Conservation (phyloP, 2,797 vertebrate species). For the Echeneis naucrates region DNA sequence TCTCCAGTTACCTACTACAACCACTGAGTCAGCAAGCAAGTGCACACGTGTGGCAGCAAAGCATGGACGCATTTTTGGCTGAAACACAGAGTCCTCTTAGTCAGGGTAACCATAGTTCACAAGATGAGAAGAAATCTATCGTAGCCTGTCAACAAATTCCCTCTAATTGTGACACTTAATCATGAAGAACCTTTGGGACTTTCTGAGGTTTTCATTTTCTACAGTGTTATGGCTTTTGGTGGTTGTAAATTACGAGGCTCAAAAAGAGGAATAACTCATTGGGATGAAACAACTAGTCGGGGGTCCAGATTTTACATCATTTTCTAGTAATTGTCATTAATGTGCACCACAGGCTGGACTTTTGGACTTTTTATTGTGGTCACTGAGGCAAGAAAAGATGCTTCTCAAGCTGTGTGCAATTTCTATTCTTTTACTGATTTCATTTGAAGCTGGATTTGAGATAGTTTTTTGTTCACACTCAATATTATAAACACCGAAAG, state of each 20-base stretch:
- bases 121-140: not conserved
- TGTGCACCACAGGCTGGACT: not conserved
- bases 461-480: too few relatives aligned
- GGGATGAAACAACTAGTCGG: too few relatives aligned
- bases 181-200: not conserved
- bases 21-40: constrained; percentile 13
- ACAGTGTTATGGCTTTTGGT: too few relatives aligned
- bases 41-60: not conserved
- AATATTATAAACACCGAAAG: too few relatives aligned
- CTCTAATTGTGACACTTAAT: not conserved
- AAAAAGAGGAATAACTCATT: too few relatives aligned
- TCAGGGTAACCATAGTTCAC: not conserved
- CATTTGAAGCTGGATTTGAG: too few relatives aligned
- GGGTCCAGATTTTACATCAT: too few relatives aligned
- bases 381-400: not conserved
- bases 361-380: not conserved
- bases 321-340: not conserved
- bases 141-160: not conserved
- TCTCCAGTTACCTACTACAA: not conserved
- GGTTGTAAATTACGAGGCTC: too few relatives aligned
- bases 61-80: not conserved
- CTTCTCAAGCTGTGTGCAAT: constrained; percentile 1
- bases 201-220: too few relatives aligned
- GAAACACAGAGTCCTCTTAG: not conserved
- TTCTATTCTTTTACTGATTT: not conserved